Evolutionary conservation across 2,888 invertebrate genomes (phyloP).

Genomic region (Sarcophaga carnaria): DNA sequence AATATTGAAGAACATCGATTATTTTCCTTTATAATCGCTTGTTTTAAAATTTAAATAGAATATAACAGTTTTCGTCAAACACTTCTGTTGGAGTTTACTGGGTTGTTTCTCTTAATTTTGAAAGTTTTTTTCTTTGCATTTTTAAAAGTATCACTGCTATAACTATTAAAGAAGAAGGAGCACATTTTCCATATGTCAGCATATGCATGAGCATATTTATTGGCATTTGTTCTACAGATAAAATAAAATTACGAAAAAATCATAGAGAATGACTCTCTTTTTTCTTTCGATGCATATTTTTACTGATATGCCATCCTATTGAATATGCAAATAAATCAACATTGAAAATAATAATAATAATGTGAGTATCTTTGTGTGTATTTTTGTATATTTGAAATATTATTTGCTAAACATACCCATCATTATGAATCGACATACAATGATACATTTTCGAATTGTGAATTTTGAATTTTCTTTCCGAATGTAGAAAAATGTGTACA

Average conservation of each 20-base stretch:
- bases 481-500: background rate
- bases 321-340: conserved; percentile 40
- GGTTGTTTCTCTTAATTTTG: conserved; percentile 5
- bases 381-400: background rate
- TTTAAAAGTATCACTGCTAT: too few relatives aligned
- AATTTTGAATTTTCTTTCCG: background rate
- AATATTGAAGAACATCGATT: too few relatives aligned
- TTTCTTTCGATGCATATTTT: background rate
- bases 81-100: conserved; percentile 21
- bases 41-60: too few relatives aligned
- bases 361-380: background rate
- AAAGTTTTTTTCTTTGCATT: background rate
- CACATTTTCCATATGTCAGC: too few relatives aligned
- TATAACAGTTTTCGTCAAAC: background rate
- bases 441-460: conserved; percentile 6
- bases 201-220: too few relatives aligned
- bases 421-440: background rate
- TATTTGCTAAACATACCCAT: conserved; percentile 13
- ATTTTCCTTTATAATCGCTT: too few relatives aligned
- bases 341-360: conserved; percentile 41
- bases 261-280: background rate
- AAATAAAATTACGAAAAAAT: too few relatives aligned
- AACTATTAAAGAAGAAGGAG: too few relatives aligned
- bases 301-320: conserved; percentile 19
- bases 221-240: too few relatives aligned